Evolutionary conservation across 2,113 vertebrate genomes (phyloP).

Genomic region (Hippocampus mohnikei): DNA sequence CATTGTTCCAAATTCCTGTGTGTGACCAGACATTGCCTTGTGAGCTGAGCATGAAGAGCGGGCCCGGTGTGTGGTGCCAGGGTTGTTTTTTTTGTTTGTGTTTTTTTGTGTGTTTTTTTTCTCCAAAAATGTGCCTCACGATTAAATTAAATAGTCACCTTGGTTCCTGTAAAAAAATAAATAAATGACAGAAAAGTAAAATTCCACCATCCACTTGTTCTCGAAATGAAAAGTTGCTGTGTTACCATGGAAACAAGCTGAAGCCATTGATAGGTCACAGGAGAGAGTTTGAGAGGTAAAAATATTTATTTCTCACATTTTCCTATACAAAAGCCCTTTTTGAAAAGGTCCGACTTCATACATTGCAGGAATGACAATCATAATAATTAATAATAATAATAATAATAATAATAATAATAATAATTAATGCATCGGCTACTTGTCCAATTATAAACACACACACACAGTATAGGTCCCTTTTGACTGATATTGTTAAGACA

Average conservation of each 20-base stretch:
- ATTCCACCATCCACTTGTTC: conserved; percentile 1
- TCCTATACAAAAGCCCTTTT: conserved; percentile 83
- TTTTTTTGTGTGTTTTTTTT: no score
- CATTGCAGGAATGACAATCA: conserved; percentile 76
- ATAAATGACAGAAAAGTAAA: background rate
- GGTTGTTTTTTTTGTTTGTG: no score
- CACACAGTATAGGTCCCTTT: conserved; percentile 75
- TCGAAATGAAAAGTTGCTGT: background rate
- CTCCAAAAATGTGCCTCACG: background rate
- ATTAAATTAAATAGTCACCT: background rate
- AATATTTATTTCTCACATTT: conserved; percentile 91
- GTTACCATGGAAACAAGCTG: conserved; percentile 2
- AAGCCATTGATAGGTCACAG: conserved; percentile 16
- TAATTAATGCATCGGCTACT: conserved; percentile 79
- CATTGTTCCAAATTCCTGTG: no score
- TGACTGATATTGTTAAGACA: conserved; percentile 63
- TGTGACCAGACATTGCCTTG: no score
- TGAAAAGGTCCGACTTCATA: conserved; percentile 83
- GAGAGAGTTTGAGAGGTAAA: conserved; percentile 71
- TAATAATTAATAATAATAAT: conserved; percentile 56
- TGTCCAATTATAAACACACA: conserved; percentile 84
- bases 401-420: conserved; percentile 56
- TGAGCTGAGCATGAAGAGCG: no score
- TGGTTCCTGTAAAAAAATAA: background rate
- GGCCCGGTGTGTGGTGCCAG: no score